A percentile compares a stretch with the other conserved stretches of the same genome.
Conservation (phyloP, 1,140 invertebrate species). For the Centruroides vittatus region DNA sequence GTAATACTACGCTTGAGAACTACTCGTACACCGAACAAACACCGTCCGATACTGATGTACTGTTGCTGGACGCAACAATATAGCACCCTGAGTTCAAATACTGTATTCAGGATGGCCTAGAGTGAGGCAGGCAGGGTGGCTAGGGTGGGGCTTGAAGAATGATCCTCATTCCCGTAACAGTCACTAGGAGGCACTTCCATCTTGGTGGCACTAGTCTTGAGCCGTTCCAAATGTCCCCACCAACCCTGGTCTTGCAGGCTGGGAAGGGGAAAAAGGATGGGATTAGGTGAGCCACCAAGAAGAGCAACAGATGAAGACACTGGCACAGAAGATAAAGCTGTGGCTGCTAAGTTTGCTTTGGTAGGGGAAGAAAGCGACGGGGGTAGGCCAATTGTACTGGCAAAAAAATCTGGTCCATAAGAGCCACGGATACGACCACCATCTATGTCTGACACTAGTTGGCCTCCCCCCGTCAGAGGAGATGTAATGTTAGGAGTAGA, state of each 20-base stretch:
- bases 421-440: conserved; percentile 18
- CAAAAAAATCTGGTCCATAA: conserved; percentile 2
- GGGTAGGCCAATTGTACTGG: conserved; percentile 2
- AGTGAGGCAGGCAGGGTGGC: no score
- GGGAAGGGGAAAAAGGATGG: background rate
- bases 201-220: conserved; percentile 2
- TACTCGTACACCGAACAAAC: no score
- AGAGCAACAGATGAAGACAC: background rate
- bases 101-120: no score
- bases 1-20: no score
- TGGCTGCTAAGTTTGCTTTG: background rate
- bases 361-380: conserved; percentile 3
- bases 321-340: background rate
- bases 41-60: no score
- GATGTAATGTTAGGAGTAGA: background rate
- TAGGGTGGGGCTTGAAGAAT: no score
- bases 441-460: conserved; percentile 14
- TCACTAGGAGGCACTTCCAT: conserved; percentile 11
- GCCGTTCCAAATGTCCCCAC: conserved; percentile 13
- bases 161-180: conserved; percentile 22
- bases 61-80: no score
- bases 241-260: conserved; percentile 4
- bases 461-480: conserved; percentile 5
- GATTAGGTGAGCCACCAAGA: background rate
- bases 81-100: no score